Conservation (phyloP, 2,113 vertebrate species). For the Paedocypris sp. region DNA sequence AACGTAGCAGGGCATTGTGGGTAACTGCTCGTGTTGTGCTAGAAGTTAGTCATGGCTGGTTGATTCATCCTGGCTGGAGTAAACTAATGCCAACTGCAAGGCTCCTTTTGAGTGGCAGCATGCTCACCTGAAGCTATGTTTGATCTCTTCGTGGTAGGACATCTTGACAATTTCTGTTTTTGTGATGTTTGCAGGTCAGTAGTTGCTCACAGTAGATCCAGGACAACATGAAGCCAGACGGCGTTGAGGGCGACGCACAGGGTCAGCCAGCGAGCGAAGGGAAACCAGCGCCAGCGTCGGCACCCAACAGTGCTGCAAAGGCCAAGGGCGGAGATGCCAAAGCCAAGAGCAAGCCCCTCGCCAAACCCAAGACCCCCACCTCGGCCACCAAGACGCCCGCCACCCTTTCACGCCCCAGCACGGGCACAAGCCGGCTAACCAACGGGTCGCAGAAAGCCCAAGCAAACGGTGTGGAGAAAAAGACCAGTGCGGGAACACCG, state of each 20-base stretch:
- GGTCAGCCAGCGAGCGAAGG: constrained; percentile 38
- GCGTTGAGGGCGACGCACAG: constrained; percentile 52
- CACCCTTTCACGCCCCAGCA: constrained; percentile 41
- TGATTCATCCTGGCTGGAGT: too few species aligned
- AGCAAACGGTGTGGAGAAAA: constrained; percentile 48
- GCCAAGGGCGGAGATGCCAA: constrained; percentile 52
- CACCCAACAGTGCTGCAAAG: constrained; percentile 41
- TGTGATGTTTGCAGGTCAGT: constrained; percentile 36
- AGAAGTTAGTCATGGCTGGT: too few species aligned
- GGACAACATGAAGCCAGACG: constrained; percentile 68
- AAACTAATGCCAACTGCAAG: too few species aligned
- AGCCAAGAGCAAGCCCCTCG: constrained; percentile 49
- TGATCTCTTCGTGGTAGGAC: too few species aligned
- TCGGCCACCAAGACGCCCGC: constrained; percentile 37
- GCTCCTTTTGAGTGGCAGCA: too few species aligned
- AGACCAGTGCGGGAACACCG: constrained; percentile 27
- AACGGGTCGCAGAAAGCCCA: constrained; percentile 55
- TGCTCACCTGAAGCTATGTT: too few species aligned
- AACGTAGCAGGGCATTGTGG: constrained; percentile 20
- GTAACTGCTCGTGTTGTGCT: not conserved
- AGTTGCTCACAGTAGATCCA: not conserved
- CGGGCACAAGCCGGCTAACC: constrained; percentile 46
- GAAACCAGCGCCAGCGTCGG: constrained; percentile 34
- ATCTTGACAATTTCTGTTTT: constrained; percentile 1
- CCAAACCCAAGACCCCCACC: constrained; percentile 51